phyloP scores from a whole-genome alignment of 2,113 vertebrate genomes.

The Dromas ardeola region DNA sequence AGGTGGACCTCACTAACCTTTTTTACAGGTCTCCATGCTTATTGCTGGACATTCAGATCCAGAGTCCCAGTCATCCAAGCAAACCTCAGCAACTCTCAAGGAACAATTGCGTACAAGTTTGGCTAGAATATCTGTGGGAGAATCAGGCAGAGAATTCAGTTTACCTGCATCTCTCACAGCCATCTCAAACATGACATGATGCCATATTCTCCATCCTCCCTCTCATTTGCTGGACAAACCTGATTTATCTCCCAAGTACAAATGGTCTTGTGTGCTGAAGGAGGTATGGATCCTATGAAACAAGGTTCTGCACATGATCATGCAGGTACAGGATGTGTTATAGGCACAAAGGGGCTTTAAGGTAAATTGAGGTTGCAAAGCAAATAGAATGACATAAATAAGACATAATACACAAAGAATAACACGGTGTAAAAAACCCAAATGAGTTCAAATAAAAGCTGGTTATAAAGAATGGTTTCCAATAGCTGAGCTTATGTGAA shows the following conservation, averaged over 20 bases:
- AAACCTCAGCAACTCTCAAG: not conserved
- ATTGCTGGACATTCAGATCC: not conserved
- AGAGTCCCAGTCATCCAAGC: not conserved
- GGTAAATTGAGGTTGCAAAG: not conserved
- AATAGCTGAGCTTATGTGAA: not conserved
- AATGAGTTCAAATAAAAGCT: not conserved
- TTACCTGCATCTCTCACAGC: not conserved
- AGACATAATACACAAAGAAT: not conserved
- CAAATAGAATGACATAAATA: not conserved
- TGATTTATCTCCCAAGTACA: not conserved
- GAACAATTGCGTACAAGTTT: not conserved
- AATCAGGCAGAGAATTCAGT: not conserved
- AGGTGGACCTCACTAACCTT: not conserved
- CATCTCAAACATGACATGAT: not conserved
- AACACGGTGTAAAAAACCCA: accelerated
- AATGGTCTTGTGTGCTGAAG: not conserved
- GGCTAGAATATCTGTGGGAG: not conserved
- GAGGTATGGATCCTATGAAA: not conserved
- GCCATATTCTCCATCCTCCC: not conserved
- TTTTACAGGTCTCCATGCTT: not conserved
- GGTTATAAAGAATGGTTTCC: not conserved
- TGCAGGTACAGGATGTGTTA: not conserved
- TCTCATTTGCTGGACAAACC: not conserved
- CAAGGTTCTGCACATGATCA: accelerated
- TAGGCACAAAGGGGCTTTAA: not conserved